phyloP scores from a whole-genome alignment of 1,140 invertebrate species.

The Ladona fulva region DNA sequence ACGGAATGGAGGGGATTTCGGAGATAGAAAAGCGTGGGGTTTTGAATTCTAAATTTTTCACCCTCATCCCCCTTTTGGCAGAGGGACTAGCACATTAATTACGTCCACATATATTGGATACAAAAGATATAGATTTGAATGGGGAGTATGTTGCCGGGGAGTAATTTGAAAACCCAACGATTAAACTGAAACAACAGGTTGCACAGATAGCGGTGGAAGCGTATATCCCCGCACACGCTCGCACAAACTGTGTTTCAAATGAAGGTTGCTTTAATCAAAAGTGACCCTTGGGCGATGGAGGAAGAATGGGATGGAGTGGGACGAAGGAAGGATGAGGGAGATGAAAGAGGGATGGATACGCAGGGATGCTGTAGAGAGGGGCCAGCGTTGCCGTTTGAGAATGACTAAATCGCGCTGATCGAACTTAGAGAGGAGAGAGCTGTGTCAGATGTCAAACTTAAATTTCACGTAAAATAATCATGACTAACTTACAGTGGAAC shows the following conservation, averaged over 20 bases:
- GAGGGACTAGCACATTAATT: neutral
- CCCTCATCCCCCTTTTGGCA: too few relatives aligned
- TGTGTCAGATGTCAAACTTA: too few relatives aligned
- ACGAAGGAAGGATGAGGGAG: too few relatives aligned
- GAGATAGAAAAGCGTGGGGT: too few relatives aligned
- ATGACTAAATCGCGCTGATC: too few relatives aligned
- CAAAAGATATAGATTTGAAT: neutral
- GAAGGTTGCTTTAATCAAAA: neutral
- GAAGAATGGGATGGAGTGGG: neutral
- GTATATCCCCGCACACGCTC: too few relatives aligned
- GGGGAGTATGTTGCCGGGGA: neutral
- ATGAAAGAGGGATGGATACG: neutral
- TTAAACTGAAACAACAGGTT: conserved; percentile 6
- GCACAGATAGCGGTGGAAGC: neutral
- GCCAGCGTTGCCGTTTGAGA: neutral
- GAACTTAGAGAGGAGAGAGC: too few relatives aligned
- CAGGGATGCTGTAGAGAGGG: neutral
- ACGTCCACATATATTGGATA: neutral
- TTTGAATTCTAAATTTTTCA: too few relatives aligned
- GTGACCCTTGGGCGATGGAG: neutral
- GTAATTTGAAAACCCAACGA: neutral
- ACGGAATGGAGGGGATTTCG: too few relatives aligned
- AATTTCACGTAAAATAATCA: too few relatives aligned
- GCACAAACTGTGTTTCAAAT: neutral
- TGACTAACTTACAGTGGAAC: too few relatives aligned